These are phyloP conservation scores for Notamacropus eugenii DNA, from an alignment of 2,797 vertebrate species.

Conservation along the genomic window DNA sequence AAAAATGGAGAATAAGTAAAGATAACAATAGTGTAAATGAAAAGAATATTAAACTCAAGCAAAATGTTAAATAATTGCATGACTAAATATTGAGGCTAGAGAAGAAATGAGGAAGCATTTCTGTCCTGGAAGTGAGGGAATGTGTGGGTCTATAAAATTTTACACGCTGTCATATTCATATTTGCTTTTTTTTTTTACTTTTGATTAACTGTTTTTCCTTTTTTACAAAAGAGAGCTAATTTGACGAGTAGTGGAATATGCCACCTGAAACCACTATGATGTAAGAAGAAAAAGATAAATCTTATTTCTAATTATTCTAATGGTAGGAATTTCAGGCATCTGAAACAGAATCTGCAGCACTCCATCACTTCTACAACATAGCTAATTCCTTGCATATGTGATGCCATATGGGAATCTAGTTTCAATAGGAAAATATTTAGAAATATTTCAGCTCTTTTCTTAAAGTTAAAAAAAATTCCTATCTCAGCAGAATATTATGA, in stretches of 20 bases:
- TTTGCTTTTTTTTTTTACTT: not conserved
- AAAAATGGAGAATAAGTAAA: not conserved
- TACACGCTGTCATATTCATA: not conserved
- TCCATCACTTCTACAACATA: no score
- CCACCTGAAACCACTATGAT: not conserved
- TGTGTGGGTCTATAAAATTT: not conserved
- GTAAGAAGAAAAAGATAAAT: not conserved
- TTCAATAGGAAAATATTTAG: not conserved
- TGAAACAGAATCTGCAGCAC: no score
- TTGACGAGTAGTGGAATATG: not conserved
- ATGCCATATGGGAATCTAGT: no score
- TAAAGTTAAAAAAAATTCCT: not conserved
- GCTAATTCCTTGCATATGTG: no score
- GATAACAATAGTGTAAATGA: not conserved
- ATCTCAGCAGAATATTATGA: not conserved
- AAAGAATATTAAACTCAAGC: not conserved
- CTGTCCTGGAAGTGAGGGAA: not conserved
- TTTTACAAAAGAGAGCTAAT: not conserved
- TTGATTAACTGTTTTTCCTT: not conserved
- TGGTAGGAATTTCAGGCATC: not conserved
- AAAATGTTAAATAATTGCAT: not conserved
- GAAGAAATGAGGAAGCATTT: not conserved
- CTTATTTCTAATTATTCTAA: not conserved
- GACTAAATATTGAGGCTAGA: not conserved
- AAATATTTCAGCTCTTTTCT: not conserved